Evolutionary conservation across 2,113 vertebrate species (phyloP).

Genomic region (Hemiscyllium ocellatum): DNA sequence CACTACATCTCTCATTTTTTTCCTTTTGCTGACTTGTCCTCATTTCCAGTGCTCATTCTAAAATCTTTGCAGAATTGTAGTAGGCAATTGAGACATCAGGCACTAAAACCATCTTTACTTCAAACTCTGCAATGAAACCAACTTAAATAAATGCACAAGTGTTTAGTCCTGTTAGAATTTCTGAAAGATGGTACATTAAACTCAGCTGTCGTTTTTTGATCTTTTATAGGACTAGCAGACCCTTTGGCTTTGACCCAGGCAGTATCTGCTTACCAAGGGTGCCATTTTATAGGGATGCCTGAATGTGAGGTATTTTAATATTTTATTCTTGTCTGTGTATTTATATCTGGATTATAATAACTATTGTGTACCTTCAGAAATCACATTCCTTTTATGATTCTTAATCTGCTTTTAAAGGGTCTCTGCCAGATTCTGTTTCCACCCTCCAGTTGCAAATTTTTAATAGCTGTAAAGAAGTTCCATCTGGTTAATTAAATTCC

Average conservation of each 20-base stretch:
- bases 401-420: neutral
- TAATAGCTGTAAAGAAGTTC: neutral
- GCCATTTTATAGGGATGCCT: conserved; percentile 96
- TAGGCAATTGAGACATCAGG: neutral
- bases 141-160: neutral
- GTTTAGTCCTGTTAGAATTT: neutral
- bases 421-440: neutral
- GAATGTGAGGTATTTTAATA: conserved; percentile 80
- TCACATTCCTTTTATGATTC: neutral
- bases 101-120: neutral
- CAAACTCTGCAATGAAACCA: neutral
- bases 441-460: neutral
- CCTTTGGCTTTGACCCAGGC: conserved; percentile 82
- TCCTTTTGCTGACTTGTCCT: neutral
- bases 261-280: conserved; percentile 88
- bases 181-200: neutral
- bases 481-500: neutral
- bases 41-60: neutral
- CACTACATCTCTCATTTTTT: neutral
- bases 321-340: conserved; percentile 16
- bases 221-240: conserved; percentile 76
- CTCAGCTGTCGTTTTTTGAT: conserved; percentile 33
- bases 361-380: neutral
- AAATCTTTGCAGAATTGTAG: neutral
- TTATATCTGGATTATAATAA: conserved; percentile 2